These are phyloP conservation scores for Papilio glaucus DNA, from an alignment of 1,140 invertebrate genomes.

Conservation along the genomic window DNA sequence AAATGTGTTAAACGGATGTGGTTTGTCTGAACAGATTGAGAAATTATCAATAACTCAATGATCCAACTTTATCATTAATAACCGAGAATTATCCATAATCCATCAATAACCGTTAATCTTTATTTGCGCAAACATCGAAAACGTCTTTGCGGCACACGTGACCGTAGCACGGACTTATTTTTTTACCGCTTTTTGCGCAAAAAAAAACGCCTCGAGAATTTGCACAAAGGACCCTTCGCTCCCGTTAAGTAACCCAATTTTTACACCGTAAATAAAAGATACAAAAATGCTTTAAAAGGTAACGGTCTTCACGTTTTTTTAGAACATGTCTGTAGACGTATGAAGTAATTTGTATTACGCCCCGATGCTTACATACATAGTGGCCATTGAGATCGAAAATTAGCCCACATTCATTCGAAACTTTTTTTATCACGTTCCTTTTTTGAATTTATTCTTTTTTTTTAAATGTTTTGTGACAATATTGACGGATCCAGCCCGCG, in stretches of 20 bases:
- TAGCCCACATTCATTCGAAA: constrained; percentile 71
- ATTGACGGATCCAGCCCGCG: constrained; percentile 72
- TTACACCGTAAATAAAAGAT: constrained; percentile 79
- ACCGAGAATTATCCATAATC: constrained; percentile 51
- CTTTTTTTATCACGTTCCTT: constrained; percentile 45
- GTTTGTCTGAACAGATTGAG: constrained; percentile 52
- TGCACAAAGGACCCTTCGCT: constrained; percentile 66
- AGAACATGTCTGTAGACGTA: constrained; percentile 55
- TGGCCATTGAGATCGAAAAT: constrained; percentile 80
- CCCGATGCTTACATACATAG: constrained; percentile 77
- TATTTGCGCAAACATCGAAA: constrained; percentile 42
- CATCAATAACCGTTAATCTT: constrained; percentile 62
- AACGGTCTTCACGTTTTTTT: constrained; percentile 71
- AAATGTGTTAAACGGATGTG: background rate
- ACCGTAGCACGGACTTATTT: constrained; percentile 41
- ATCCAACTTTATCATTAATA: constrained; percentile 54
- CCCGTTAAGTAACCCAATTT: constrained; percentile 83
- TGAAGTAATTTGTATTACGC: constrained; percentile 81
- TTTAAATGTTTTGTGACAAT: constrained; percentile 76
- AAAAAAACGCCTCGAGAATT: constrained; percentile 51
- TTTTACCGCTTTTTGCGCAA: constrained; percentile 43
- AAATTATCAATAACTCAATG: constrained; percentile 19
- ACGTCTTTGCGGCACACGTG: constrained; percentile 44
- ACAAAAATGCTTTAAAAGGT: constrained; percentile 69
- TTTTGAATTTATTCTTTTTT: constrained; percentile 50